These are phyloP conservation scores for Grantiella picta DNA, from an alignment of 2,113 vertebrate genomes.

Conservation along the genomic window DNA sequence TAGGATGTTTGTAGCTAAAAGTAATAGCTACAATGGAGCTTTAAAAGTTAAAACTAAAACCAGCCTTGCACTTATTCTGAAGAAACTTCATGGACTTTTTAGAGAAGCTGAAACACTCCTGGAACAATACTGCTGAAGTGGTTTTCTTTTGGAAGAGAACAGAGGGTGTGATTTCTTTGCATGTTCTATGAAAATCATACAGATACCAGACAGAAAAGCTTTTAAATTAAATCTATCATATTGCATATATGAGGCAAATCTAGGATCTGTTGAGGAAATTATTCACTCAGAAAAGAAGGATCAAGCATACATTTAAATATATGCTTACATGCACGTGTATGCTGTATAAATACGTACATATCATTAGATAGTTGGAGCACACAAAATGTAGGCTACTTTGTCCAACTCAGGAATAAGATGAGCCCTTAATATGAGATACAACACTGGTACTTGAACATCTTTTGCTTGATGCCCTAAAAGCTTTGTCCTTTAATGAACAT, in stretches of 20 bases:
- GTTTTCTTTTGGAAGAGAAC: background rate
- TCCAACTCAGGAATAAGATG: background rate
- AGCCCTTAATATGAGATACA: background rate
- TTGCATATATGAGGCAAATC: background rate
- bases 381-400: background rate
- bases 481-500: background rate
- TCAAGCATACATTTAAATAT: background rate
- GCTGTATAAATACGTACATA: background rate
- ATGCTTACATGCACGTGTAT: background rate
- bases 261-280: background rate
- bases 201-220: background rate
- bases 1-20: background rate
- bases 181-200: background rate
- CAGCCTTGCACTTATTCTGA: background rate
- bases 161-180: background rate
- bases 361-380: background rate
- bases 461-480: background rate
- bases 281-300: background rate
- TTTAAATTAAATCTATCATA: background rate
- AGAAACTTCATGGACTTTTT: background rate
- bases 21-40: background rate
- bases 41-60: background rate
- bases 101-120: background rate
- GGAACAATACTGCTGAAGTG: background rate
- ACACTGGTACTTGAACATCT: background rate